These are phyloP conservation scores for Pleuronectes platessa DNA, from an alignment of 2,113 vertebrate genomes.

Conservation along the genomic window DNA sequence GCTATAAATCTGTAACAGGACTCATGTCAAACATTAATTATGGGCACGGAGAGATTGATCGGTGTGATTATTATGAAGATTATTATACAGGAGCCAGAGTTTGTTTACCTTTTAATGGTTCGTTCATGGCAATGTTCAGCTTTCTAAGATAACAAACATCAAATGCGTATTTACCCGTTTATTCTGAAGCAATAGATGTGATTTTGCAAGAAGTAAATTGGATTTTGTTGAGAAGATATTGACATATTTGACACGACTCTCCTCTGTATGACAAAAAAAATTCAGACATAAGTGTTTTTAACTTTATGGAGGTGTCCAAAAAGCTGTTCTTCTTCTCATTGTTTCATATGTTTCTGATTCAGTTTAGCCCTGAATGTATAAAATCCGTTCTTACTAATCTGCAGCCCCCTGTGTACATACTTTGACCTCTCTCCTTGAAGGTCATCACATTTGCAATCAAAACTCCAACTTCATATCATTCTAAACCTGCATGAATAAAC, in stretches of 20 bases:
- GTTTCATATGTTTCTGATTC: not conserved
- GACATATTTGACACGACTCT: no score
- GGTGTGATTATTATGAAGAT: slow-evolving; percentile 18
- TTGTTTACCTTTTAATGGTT: not conserved
- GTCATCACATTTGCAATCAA: slow-evolving; percentile 6
- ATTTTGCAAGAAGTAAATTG: not conserved
- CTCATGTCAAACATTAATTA: slow-evolving; percentile 67
- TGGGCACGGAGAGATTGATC: slow-evolving; percentile 9
- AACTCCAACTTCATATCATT: not conserved
- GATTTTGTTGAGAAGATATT: not conserved
- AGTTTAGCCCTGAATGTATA: not conserved
- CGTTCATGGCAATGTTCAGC: not conserved
- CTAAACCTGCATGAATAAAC: not conserved
- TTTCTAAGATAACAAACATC: not conserved
- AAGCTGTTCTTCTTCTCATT: no score
- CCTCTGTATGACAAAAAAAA: not conserved
- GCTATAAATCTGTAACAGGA: slow-evolving; percentile 63
- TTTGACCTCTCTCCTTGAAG: slow-evolving; percentile 19
- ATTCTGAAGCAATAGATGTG: not conserved
- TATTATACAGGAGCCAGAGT: not conserved
- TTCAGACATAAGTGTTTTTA: not conserved
- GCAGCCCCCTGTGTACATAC: not conserved
- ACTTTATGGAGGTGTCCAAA: not conserved
- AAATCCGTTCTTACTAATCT: not conserved
- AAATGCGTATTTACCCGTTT: not conserved